phyloP scores from a whole-genome alignment of 2,797 vertebrate genomes.

The Poeciliopsis infans region DNA sequence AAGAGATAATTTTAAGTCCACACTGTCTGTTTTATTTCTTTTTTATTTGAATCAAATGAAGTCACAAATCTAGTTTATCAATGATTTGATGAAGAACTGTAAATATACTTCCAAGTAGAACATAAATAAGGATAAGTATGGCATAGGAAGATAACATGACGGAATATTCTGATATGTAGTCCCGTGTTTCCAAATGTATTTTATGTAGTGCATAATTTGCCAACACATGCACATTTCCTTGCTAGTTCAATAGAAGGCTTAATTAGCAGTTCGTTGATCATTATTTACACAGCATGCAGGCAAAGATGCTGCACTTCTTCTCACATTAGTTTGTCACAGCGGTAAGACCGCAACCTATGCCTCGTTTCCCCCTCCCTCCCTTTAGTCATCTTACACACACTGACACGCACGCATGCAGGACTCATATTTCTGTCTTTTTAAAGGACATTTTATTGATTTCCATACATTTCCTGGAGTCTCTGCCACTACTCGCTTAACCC shows the following conservation, averaged over 20 bases:
- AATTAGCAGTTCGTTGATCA: conserved; percentile 54
- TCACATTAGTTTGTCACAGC: conserved; percentile 58
- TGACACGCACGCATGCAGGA: conserved; percentile 2
- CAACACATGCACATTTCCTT: background rate
- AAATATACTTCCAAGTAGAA: conserved; percentile 8
- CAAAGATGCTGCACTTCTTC: conserved; percentile 45
- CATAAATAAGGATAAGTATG: conserved; percentile 19
- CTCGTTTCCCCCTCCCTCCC: conserved; percentile 9
- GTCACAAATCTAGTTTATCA: background rate
- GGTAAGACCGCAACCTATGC: conserved; percentile 31
- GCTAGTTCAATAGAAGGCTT: conserved; percentile 24
- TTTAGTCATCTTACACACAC: background rate
- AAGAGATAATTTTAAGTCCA: background rate
- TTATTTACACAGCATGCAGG: conserved; percentile 57
- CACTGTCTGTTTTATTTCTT: background rate
- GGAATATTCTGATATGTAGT: conserved; percentile 18
- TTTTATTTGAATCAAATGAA: background rate
- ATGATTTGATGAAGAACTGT: background rate
- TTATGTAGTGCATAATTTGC: background rate
- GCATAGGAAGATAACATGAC: conserved; percentile 26
- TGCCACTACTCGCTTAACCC: background rate
- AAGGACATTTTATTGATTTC: conserved; percentile 11
- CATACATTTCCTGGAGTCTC: conserved; percentile 6
- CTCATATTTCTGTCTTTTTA: conserved; percentile 7
- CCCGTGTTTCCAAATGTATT: conserved; percentile 25